A percentile compares a stretch with the other conserved stretches of the same genome.
Evolutionary conservation across 92 coral and sea anemone species (phyloP).

Genomic region (Actinernus sp.): DNA sequence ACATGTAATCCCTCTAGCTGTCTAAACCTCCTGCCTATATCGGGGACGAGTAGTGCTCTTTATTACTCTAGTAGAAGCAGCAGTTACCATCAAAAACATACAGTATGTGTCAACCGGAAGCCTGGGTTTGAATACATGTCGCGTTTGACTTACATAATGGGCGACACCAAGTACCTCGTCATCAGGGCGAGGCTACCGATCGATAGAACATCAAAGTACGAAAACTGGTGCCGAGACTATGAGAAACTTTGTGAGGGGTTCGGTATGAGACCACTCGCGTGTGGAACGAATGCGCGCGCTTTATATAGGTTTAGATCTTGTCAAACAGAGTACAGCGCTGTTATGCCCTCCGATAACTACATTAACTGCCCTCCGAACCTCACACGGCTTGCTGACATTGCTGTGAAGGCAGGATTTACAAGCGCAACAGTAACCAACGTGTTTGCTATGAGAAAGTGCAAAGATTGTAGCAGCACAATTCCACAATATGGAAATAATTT

Average conservation of each 20-base stretch:
- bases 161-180: conserved; percentile 21
- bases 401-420: conserved; percentile 32
- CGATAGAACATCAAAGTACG: conserved; percentile 47
- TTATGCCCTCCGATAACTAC: conserved; percentile 19
- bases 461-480: conserved; percentile 19
- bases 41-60: conserved; percentile 22
- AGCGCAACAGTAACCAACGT: conserved; percentile 22
- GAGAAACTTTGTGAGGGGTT: conserved; percentile 38
- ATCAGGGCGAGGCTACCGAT: conserved; percentile 40
- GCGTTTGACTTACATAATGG: background rate
- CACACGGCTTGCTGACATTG: conserved; percentile 25
- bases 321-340: conserved; percentile 17
- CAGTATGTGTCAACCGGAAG: conserved; percentile 16
- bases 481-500: conserved; percentile 24
- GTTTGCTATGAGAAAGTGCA: conserved; percentile 44
- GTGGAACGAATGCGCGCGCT: conserved; percentile 9
- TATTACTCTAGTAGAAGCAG: conserved; percentile 1
- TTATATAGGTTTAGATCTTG: conserved; percentile 5
- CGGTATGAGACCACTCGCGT: conserved; percentile 51
- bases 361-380: conserved; percentile 18
- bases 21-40: conserved; percentile 13
- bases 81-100: conserved; percentile 11
- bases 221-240: conserved; percentile 74
- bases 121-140: conserved; percentile 44
- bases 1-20: conserved; percentile 9